A percentile compares a stretch with the other conserved stretches of the same genome.
Evolutionary conservation across 2,113 vertebrate genomes (phyloP).

Genomic region (Marmota flaviventris): DNA sequence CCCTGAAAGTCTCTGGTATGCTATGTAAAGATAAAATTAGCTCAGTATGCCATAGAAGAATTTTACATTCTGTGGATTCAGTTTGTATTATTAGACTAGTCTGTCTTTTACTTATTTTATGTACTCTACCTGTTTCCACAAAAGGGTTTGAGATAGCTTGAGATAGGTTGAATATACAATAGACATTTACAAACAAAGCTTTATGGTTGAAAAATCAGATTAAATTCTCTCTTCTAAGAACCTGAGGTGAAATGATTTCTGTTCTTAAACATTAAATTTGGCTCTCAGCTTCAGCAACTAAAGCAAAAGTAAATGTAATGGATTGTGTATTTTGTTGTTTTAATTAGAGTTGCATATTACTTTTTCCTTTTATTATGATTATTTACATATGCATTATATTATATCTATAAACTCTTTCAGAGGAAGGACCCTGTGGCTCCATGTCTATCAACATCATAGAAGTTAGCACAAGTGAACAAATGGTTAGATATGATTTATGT

Average conservation of each 20-base stretch:
- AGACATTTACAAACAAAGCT: not conserved
- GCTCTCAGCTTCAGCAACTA: conserved; percentile 6
- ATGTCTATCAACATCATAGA: not conserved
- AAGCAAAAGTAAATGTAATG: conserved; percentile 20
- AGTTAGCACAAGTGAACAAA: conserved; percentile 41
- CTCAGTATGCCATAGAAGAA: not conserved
- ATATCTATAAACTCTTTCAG: conserved; percentile 16
- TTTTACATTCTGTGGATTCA: conserved; percentile 16
- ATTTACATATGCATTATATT: not conserved
- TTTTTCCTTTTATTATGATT: conserved; percentile 7
- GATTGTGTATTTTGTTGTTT: not conserved
- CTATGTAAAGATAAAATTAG: conserved; percentile 35
- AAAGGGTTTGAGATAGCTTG: conserved; percentile 55
- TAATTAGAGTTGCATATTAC: conserved; percentile 14
- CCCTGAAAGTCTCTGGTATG: not conserved
- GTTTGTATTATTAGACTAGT: conserved; percentile 49
- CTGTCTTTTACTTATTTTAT: conserved; percentile 29
- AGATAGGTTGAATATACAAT: not conserved
- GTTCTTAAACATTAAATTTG: conserved; percentile 5
- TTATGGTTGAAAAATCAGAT: not conserved
- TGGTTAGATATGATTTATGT: conserved; percentile 11
- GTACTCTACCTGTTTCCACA: conserved; percentile 6
- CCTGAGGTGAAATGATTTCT: conserved; percentile 12
- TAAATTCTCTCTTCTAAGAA: not conserved
- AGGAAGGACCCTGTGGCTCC: not conserved